Conservation (phyloP, 2,888 invertebrate genomes). For the Platerodrilus igneus region DNA sequence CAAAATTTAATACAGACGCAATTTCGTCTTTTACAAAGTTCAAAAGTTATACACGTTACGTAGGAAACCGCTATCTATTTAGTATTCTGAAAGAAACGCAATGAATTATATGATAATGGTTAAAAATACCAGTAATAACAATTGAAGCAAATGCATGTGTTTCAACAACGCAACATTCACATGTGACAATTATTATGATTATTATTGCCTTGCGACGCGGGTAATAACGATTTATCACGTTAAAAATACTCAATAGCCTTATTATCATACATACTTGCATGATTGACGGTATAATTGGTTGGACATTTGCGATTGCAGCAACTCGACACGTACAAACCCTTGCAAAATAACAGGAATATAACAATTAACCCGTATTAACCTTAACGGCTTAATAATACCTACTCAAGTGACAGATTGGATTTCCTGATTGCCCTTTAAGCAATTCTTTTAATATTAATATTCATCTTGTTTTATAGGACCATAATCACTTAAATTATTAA, state of each 20-base stretch:
- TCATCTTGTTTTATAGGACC: constrained; percentile 19
- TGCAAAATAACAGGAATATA: too few relatives aligned
- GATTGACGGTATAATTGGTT: constrained; percentile 21
- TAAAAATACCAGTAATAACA: too few relatives aligned
- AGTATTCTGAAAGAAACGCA: too few relatives aligned
- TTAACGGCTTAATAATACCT: constrained; percentile 1
- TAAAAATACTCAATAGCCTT: constrained; percentile 10
- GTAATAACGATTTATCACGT: constrained; percentile 14
- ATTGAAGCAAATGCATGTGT: too few relatives aligned
- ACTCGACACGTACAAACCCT: constrained; percentile 16
- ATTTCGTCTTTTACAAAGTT: too few relatives aligned
- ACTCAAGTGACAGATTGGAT: not conserved
- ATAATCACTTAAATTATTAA: constrained; percentile 27
- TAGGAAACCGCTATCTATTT: too few relatives aligned
- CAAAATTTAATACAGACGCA: too few relatives aligned
- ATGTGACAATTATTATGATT: too few relatives aligned
- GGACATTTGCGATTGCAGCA: constrained; percentile 15
- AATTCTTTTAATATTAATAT: constrained; percentile 15
- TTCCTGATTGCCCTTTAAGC: constrained; percentile 4
- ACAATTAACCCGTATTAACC: constrained; percentile 1
- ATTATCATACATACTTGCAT: constrained; percentile 22
- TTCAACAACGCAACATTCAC: too few relatives aligned
- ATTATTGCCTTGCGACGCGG: constrained; percentile 4
- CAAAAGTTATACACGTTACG: too few relatives aligned
- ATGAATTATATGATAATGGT: too few relatives aligned